Percentiles rank a stretch among this genome's conserved stretches.
Conservation (phyloP, 2,113 vertebrate genomes). For the Hyperoodon ampullatus region DNA sequence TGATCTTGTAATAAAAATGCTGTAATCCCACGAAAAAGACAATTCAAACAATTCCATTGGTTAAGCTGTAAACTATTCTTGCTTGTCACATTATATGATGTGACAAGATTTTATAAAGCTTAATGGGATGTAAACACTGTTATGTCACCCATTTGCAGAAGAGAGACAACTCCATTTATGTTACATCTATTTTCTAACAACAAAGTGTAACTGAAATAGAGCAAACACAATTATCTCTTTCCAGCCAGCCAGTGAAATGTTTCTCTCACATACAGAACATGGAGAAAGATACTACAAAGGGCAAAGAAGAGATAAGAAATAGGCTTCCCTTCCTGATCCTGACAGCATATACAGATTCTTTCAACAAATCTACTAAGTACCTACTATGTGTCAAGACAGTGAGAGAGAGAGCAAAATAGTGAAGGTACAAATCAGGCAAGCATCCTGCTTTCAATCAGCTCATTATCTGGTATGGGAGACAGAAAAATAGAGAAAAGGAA, state of each 20-base stretch:
- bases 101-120: constrained; percentile 64
- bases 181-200: constrained; percentile 61
- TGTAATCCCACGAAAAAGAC: constrained; percentile 32
- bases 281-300: neutral
- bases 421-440: neutral
- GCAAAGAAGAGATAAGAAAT: constrained; percentile 42
- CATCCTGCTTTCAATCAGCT: neutral
- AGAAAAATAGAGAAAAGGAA: neutral
- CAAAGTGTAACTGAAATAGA: constrained; percentile 51
- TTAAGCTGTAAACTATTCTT: neutral
- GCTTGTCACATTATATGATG: constrained; percentile 31
- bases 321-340: neutral
- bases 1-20: constrained; percentile 62
- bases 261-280: neutral
- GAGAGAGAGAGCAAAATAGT: neutral
- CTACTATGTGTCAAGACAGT: neutral
- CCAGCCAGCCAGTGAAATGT: neutral
- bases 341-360: neutral
- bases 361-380: neutral
- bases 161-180: constrained; percentile 39
- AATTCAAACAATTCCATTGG: neutral
- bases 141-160: constrained; percentile 57
- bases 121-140: constrained; percentile 41
- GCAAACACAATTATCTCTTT: constrained; percentile 50
- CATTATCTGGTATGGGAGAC: neutral